Evolutionary conservation across 1,140 invertebrate species (phyloP).

Genomic region (Drosophila pandora): DNA sequence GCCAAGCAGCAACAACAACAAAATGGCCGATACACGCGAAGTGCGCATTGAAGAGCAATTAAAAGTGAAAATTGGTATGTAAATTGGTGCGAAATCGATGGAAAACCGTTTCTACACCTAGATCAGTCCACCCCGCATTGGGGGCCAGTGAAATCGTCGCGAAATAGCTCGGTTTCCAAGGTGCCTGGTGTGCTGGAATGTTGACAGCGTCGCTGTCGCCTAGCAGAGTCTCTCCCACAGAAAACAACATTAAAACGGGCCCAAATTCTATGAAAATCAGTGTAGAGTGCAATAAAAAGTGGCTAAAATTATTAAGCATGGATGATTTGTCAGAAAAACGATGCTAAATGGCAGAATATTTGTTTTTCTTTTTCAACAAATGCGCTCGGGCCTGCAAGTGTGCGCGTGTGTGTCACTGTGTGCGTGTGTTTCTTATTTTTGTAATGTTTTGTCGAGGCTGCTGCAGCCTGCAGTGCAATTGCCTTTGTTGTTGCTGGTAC

Average conservation of each 20-base stretch:
- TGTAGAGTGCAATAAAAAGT: constrained; percentile 4
- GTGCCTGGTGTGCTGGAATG: constrained; percentile 76
- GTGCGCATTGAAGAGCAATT: constrained; percentile 93
- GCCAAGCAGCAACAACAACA: constrained; percentile 83
- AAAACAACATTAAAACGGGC: constrained; percentile 20
- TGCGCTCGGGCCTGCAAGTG: constrained; percentile 53
- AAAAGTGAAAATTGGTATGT: constrained; percentile 94
- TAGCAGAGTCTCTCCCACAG: constrained; percentile 27
- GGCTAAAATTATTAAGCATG: constrained; percentile 13
- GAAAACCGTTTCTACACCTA: constrained; percentile 37
- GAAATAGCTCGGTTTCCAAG: constrained; percentile 33
- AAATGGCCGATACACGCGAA: constrained; percentile 93
- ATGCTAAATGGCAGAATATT: constrained; percentile 20
- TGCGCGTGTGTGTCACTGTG: constrained; percentile 37
- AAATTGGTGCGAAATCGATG: constrained; percentile 68
- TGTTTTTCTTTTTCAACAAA: constrained; percentile 56
- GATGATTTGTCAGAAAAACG: constrained; percentile 26
- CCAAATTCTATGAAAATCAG: background rate
- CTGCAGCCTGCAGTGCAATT: constrained; percentile 56
- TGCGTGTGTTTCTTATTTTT: constrained; percentile 23
- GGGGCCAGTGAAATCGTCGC: constrained; percentile 35
- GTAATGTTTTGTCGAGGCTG: constrained; percentile 43
- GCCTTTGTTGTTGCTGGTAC: constrained; percentile 54
- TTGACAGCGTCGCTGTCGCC: constrained; percentile 56
- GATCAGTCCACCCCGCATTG: constrained; percentile 21